Conservation (phyloP, 23 tunicate species). For the Halocynthia aurantium region DNA sequence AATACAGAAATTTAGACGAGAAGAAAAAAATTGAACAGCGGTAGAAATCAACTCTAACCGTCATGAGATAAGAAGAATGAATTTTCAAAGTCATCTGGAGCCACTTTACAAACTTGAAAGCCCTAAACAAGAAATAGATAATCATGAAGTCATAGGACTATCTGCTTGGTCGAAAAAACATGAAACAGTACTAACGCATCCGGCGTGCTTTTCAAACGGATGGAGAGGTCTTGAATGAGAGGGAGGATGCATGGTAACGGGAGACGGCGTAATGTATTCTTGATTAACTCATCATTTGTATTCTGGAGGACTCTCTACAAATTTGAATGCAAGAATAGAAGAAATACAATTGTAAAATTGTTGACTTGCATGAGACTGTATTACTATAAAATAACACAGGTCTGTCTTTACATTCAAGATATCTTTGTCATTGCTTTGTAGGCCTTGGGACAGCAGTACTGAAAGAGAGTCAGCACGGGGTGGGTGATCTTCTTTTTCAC, state of each 20-base stretch:
- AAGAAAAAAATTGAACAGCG: background rate
- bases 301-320: constrained; percentile 71
- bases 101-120: constrained; percentile 65
- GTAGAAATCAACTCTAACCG: constrained; percentile 29
- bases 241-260: constrained; percentile 50
- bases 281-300: constrained; percentile 37
- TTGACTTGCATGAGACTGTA: background rate
- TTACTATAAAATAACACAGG: background rate
- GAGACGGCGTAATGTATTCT: constrained; percentile 50
- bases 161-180: background rate
- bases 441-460: constrained; percentile 67
- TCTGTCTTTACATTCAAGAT: constrained; percentile 48
- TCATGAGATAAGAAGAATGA: constrained; percentile 75
- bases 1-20: background rate
- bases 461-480: constrained; percentile 56
- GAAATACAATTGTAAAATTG: background rate
- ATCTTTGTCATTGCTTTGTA: constrained; percentile 73
- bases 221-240: constrained; percentile 52
- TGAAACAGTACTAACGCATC: constrained; percentile 38
- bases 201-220: constrained; percentile 42
- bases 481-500: constrained; percentile 20
- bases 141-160: background rate
- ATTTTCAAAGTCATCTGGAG: constrained; percentile 32
- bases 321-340: no score
- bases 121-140: constrained; percentile 34